Evolutionary conservation across 2,797 vertebrate genomes (phyloP), one percentile per base, ranked within the genome.

Genomic region (Chromis chromis): DNA sequence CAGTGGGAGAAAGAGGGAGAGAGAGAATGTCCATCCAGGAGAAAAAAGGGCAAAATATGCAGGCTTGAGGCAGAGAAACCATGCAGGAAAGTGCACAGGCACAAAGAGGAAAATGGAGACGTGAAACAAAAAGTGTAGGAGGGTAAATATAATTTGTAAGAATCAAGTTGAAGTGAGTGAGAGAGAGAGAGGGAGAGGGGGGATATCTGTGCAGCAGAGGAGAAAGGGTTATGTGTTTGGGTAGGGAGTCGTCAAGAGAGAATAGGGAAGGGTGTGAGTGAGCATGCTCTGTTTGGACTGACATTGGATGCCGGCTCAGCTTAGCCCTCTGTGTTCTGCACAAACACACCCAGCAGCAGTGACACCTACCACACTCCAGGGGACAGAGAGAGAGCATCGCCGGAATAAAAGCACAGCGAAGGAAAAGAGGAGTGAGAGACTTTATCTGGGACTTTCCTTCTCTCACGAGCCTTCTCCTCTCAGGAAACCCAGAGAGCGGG

Each of bases 281-380:
- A 88, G 87, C 85, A 83, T 85, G 88, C 90, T 83, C 83, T 17
- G 78, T 83, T 78, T 40, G 72, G 78, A 75, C 86, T 86, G 81
- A 85, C 84, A 87, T 74, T 53, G 86, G 85, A 89, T 50, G 86
- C 86, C 58, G 55, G 77, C 72, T 78, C 39, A 70, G 71, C 67
- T 65, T 67, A 66, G 62, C 60, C 56, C 69, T 24, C 58, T 3
- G 60, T 75, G 78, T 62, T 50, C 28, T 56, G 57, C 77, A 80
- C 75, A 82, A 81, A 86, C 70, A 80, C 74, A 73, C 61, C 67
- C 80, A 76, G 82, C 70, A 74, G 81, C 65, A 76, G 75, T 65
- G 79, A 85, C 89, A 83, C 84, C 66, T 61, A 77, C 70, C 78
- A 78, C 83, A 81, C 85, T 83, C 67, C 59, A 71, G 58, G 73